These are phyloP conservation scores for Micrasema minimum DNA, from an alignment of 1,140 invertebrate species.

Conservation along the genomic window DNA sequence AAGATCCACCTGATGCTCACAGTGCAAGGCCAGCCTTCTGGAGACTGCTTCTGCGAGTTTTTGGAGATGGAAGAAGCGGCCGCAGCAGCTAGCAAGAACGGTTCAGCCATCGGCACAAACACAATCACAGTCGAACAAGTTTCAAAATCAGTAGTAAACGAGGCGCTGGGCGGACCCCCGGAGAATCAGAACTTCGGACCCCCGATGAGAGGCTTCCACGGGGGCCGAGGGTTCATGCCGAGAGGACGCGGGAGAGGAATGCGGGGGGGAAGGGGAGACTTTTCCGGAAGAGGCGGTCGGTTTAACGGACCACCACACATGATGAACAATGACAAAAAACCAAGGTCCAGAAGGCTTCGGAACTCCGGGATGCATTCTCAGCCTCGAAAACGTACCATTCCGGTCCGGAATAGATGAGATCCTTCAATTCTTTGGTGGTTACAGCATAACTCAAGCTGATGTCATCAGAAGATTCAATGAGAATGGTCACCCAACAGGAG, in stretches of 20 bases:
- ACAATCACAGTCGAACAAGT: conserved; percentile 76
- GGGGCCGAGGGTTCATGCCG: conserved; percentile 57
- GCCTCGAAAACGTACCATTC: conserved; percentile 87
- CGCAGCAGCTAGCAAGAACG: conserved; percentile 77
- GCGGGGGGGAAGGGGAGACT: conserved; percentile 48
- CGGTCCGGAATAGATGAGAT: conserved; percentile 88
- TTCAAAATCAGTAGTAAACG: conserved; percentile 65
- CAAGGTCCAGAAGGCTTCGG: conserved; percentile 73
- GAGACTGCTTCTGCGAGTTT: conserved; percentile 90
- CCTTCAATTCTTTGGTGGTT: conserved; percentile 84
- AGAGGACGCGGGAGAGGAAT: conserved; percentile 51
- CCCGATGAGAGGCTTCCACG: conserved; percentile 55
- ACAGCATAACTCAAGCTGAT: conserved; percentile 77
- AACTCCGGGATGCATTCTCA: conserved; percentile 83
- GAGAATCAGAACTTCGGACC: conserved; percentile 24
- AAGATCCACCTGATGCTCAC: conserved; percentile 83
- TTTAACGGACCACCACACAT: conserved; percentile 58
- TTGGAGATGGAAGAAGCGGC: conserved; percentile 74
- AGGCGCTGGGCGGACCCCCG: conserved; percentile 57
- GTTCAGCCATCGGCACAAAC: conserved; percentile 72
- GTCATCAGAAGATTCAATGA: conserved; percentile 87
- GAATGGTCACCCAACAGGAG: conserved; percentile 85
- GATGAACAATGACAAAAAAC: conserved; percentile 58
- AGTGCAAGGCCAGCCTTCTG: conserved; percentile 74
- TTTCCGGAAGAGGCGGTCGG: conserved; percentile 52